phyloP scores from a whole-genome alignment of 2,888 invertebrate species.

The Synergus japonicus region DNA sequence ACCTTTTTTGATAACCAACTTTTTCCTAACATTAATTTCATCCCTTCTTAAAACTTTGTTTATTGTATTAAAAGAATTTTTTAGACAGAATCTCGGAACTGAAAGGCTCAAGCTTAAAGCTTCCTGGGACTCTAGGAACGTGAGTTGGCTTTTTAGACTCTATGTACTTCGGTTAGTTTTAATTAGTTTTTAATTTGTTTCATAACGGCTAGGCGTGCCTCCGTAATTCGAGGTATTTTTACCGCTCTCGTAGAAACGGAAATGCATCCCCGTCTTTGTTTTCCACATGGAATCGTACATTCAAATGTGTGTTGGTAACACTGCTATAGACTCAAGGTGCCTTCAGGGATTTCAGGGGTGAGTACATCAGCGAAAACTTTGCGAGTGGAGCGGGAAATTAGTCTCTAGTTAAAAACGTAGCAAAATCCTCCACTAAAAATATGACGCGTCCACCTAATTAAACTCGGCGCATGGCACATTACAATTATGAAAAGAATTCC shows the following conservation, averaged over 20 bases:
- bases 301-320: slow-evolving; percentile 53
- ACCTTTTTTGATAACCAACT: too few species aligned
- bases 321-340: slow-evolving; percentile 57
- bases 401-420: slow-evolving; percentile 66
- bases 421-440: background rate
- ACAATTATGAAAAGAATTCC: slow-evolving; percentile 3
- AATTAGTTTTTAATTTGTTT: slow-evolving; percentile 75
- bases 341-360: slow-evolving; percentile 64
- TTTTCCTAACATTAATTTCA: too few species aligned
- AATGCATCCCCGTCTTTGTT: background rate
- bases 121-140: background rate
- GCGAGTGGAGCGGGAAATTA: slow-evolving; percentile 67
- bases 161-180: slow-evolving; percentile 64
- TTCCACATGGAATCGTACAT: slow-evolving; percentile 40
- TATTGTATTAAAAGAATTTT: background rate
- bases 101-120: background rate
- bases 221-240: slow-evolving; percentile 69
- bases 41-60: background rate
- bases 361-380: slow-evolving; percentile 70
- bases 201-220: slow-evolving; percentile 67
- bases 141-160: slow-evolving; percentile 26
- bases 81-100: background rate
- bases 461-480: background rate
- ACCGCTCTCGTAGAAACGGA: slow-evolving; percentile 44
- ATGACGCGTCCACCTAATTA: slow-evolving; percentile 7